These are phyloP conservation scores for Alentia gelatinosa DNA, from an alignment of 2,888 invertebrate genomes.

Conservation along the genomic window DNA sequence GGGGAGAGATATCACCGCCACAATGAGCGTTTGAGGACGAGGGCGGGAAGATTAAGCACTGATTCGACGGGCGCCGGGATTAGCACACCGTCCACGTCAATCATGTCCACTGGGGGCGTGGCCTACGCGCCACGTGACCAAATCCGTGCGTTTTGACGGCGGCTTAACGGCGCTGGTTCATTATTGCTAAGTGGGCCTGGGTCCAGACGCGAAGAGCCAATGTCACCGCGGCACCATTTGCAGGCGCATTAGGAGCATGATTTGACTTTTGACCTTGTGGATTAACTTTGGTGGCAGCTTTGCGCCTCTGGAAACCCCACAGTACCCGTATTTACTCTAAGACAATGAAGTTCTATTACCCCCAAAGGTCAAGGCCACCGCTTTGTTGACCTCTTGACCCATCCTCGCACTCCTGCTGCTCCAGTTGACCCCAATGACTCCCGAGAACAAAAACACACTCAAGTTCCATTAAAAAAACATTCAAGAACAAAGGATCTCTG, in stretches of 20 bases:
- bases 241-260: background rate
- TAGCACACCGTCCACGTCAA: slow-evolving; percentile 34
- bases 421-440: background rate
- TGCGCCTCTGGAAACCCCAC: background rate
- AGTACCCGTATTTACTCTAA: background rate
- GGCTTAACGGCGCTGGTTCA: background rate
- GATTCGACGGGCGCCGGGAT: slow-evolving; percentile 12
- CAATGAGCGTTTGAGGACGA: slow-evolving; percentile 32
- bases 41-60: slow-evolving; percentile 29
- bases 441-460: slow-evolving; percentile 31
- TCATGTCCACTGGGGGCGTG: slow-evolving; percentile 32
- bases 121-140: slow-evolving; percentile 27
- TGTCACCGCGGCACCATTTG: background rate
- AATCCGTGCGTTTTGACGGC: background rate
- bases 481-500: background rate
- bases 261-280: background rate
- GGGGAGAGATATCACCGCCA: slow-evolving; percentile 10
- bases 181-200: background rate
- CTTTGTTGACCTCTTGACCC: background rate
- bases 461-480: background rate
- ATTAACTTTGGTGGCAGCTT: background rate
- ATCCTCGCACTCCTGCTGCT: background rate
- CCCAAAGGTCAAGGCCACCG: slow-evolving; percentile 16
- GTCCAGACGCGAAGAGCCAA: no score
- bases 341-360: slow-evolving; percentile 35